Evolutionary conservation across 1,140 invertebrate genomes (phyloP), one percentile per base, ranked within the genome.

Genomic region (Drosophila athabasca): DNA sequence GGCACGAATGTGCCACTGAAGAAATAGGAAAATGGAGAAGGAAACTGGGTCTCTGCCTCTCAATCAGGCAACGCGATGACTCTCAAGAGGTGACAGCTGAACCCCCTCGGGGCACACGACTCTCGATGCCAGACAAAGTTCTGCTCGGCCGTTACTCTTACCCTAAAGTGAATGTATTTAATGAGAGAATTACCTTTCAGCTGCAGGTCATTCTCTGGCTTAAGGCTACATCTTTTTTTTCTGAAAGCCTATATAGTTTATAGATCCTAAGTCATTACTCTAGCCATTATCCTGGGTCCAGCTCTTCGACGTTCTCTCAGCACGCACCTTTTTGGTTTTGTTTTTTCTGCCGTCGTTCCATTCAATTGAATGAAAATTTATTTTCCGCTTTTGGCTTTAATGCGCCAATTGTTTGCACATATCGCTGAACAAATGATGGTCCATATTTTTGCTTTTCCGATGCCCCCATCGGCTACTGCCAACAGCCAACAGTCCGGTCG

Each of bases 391-490:
- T 76, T 74, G 41, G 76, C 76, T 85, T 85, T 80, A 80, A 85
- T 84, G 81, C 80, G 80, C 71, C 80, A 83, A 83, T 85, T 83
- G 81, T 80, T 83, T 84, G 80, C 80, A 80, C 76, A 84, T 80
- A 77, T 85, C 73, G 81, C 53, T 84, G 81, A 81, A 75, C 82
- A 85, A 85, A 85, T 85, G 82, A 87, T 73, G 78, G 62, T 77
- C 81, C 65, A 87, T 85, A 77, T 77, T 85, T 84, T 84, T 48
- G 64, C 66, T 24, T 35, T 19, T 59, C 13, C 45, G n/a, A n/a
- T n/a, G n/a, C n/a, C 17, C 17, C 17, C 17, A 19, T 19, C 17
- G n/a, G n/a, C n/a, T n/a, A n/a, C n/a, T n/a, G n/a, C n/a, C n/a
- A n/a, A n/a, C n/a, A n/a, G n/a, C n/a, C n/a, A n/a, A n/a, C n/a